Base-by-base conservation (phyloP, 1,140 invertebrate species). In the Aphidius gifuensis region DNA sequence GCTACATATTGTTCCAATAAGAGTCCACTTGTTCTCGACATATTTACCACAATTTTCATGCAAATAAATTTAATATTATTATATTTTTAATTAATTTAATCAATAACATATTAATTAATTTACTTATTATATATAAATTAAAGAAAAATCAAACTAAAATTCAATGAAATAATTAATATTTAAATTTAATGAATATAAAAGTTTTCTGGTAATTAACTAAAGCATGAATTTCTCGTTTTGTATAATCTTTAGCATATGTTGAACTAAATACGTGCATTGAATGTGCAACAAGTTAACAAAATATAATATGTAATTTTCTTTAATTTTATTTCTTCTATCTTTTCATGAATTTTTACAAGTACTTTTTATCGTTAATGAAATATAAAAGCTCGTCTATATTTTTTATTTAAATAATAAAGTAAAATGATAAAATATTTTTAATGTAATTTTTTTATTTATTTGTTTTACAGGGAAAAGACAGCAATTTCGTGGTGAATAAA, bases 381-480 rank as follows among this genome's bases (percentile, higher is more conserved):
- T 32, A 47, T 45, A 57, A 44, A 23, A 16, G 16, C 16, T 16
- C 16, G 1, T 16, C 16, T 16, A 16, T 16, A 16, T 16, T 16
- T 16, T 16, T 16, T 16, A 16, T 16, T 16, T 16, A 16, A 16
- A 16, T 16, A 16, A 16, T 16, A 16, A 16, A 16, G 16, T 16
- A 16, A 16, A 16, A 16, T 16, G 1, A 16, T 16, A 16, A 16
- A 16, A 16, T 16, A 0, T 16, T 16, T 16, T 16, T 16, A 56
- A 57, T 57, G 4, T 23, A 1, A 16, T 21, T 46, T 32, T 32
- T 43, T 42, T 42, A 6, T 42, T 40, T 46, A 38, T 61, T 60
- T 9, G 8, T 9, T 38, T 80, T 79, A 53, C 74, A 85, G 84
- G 80, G 78, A 55, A 80, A 81, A 64, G 85, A 83, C 46, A 55